Evolutionary conservation across 2,113 vertebrate genomes (phyloP).

Genomic region (Perccottus glenii): DNA sequence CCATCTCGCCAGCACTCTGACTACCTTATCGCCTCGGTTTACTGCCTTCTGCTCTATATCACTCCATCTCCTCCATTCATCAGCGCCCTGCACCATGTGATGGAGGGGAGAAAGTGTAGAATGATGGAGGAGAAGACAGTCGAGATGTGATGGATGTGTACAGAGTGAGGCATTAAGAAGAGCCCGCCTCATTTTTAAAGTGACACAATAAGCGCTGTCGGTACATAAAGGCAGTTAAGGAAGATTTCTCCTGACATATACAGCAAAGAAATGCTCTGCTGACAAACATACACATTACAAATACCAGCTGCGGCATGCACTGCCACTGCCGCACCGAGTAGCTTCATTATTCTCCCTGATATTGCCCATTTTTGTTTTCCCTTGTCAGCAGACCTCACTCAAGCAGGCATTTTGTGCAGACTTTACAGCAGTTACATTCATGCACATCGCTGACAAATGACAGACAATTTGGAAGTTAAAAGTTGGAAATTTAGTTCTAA

Average conservation of each 20-base stretch:
- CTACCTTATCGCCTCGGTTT: slow-evolving; percentile 5
- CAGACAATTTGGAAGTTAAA: background rate
- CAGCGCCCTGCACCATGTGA: slow-evolving; percentile 26
- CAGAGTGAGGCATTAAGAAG: slow-evolving; percentile 33
- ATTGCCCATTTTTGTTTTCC: slow-evolving; percentile 10
- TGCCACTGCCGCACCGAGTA: slow-evolving; percentile 13
- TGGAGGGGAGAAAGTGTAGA: slow-evolving; percentile 28
- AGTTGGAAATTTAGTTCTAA: background rate
- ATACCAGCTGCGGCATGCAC: slow-evolving; percentile 35
- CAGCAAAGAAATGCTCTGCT: slow-evolving; percentile 38
- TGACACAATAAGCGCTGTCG: slow-evolving; percentile 37
- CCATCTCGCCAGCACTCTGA: slow-evolving; percentile 21
- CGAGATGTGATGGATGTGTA: slow-evolving; percentile 59
- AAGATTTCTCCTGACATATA: slow-evolving; percentile 51
- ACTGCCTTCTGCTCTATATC: slow-evolving; percentile 12
- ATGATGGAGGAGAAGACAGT: slow-evolving; percentile 49
- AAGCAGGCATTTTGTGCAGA: background rate
- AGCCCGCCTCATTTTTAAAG: slow-evolving; percentile 50
- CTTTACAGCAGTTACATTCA: background rate
- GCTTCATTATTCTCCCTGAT: slow-evolving; percentile 32
- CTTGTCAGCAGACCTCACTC: slow-evolving; percentile 22
- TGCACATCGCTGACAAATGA: background rate
- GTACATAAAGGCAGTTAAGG: slow-evolving; percentile 37
- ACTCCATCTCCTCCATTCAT: slow-evolving; percentile 32
- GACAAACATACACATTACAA: slow-evolving; percentile 47